Conservation (phyloP, 2,888 invertebrate species). For the Adelphocoris suturalis region DNA sequence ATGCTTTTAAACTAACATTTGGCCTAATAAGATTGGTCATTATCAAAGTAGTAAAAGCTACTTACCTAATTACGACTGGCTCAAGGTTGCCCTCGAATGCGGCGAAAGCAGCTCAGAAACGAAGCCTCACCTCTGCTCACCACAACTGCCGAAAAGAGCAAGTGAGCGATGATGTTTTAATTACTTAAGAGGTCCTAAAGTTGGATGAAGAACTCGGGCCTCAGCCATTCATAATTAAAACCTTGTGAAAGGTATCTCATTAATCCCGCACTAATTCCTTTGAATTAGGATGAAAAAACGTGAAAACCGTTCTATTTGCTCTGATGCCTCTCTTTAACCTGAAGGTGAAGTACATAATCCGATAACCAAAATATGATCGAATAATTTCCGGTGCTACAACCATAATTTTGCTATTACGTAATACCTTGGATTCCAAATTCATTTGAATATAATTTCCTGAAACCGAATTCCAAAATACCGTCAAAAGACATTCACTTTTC, state of each 20-base stretch:
- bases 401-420: no score
- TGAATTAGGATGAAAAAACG: not conserved
- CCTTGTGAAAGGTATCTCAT: slow-evolving; percentile 1
- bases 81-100: not conserved
- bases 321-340: not conserved
- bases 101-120: no score
- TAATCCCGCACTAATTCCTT: not conserved
- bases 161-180: slow-evolving; percentile 29
- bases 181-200: not conserved
- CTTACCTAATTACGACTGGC: not conserved
- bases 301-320: not conserved
- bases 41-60: not conserved
- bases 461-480: no score
- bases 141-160: not conserved
- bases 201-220: slow-evolving; percentile 5
- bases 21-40: not conserved
- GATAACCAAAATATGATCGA: no score
- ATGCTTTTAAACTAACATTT: not conserved
- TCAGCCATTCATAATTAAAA: slow-evolving; percentile 9
- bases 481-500: no score
- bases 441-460: no score
- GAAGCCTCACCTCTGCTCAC: not conserved
- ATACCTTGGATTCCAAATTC: no score
- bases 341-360: no score
- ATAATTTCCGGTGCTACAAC: no score